Evolutionary conservation across 2,797 vertebrate genomes (phyloP).

Genomic region (Lycodopsis pacificus): DNA sequence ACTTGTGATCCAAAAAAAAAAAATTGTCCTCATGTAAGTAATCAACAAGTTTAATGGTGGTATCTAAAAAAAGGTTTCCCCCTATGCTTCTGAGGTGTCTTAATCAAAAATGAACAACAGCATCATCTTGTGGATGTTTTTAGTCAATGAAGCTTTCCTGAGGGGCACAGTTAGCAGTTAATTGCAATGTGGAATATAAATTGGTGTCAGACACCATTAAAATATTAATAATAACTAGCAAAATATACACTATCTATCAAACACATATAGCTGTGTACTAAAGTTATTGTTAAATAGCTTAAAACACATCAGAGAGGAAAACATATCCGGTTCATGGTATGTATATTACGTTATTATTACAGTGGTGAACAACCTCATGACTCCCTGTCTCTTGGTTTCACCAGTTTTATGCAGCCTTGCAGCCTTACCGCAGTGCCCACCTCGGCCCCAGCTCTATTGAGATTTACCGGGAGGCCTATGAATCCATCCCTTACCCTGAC

Average conservation of each 20-base stretch:
- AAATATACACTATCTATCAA: not conserved
- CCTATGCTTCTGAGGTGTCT: not conserved
- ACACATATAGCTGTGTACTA: not conserved
- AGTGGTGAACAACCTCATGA: not conserved
- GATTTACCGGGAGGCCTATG: constrained; percentile 77
- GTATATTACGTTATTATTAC: not conserved
- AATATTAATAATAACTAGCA: not conserved
- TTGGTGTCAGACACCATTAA: not conserved
- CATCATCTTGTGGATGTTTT: constrained; percentile 12
- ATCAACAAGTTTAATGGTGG: not conserved
- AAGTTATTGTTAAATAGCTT: not conserved
- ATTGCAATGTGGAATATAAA: not conserved
- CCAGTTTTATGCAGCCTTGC: constrained; percentile 78
- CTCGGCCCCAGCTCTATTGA: constrained; percentile 55
- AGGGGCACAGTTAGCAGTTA: not conserved
- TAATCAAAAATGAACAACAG: not conserved
- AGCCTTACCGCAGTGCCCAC: constrained; percentile 62
- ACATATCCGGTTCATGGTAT: not conserved
- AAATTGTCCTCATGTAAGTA: not conserved
- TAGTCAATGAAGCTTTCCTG: not conserved
- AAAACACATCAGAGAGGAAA: not conserved
- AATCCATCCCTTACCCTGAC: constrained; percentile 81
- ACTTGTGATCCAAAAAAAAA: not conserved
- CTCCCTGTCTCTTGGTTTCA: constrained; percentile 10
- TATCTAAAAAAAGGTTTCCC: not conserved